Evolutionary conservation across 2,113 vertebrate species (phyloP).

Genomic region (Pithys albifrons): DNA sequence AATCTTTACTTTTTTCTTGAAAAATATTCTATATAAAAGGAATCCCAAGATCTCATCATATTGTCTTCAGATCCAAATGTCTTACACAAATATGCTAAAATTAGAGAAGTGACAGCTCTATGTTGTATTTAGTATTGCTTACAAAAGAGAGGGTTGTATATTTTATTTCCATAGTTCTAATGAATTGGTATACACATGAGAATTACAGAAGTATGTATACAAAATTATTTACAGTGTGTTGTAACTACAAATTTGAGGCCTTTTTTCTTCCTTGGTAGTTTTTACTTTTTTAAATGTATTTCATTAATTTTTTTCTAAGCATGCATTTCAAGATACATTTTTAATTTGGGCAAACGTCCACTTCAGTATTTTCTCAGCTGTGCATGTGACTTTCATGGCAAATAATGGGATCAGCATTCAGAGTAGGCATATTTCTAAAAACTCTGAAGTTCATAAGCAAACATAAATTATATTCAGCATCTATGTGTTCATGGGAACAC

Average conservation of each 20-base stretch:
- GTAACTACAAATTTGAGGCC: not conserved
- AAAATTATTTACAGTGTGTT: not conserved
- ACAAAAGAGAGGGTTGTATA: not conserved
- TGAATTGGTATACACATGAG: not conserved
- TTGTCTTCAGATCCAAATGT: not conserved
- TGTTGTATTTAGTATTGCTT: not conserved
- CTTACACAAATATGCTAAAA: not conserved
- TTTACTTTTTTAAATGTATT: not conserved
- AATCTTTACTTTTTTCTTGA: not conserved
- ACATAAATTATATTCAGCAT: not conserved
- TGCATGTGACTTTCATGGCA: conserved; percentile 40
- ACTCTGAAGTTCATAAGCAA: not conserved
- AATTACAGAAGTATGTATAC: not conserved
- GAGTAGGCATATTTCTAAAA: conserved; percentile 33
- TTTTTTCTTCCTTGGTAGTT: not conserved
- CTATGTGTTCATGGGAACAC: not conserved
- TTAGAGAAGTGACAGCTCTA: not conserved
- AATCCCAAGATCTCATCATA: not conserved
- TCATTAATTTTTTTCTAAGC: not conserved
- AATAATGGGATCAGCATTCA: conserved; percentile 12
- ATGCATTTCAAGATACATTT: conserved; percentile 23
- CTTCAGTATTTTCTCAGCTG: conserved; percentile 63
- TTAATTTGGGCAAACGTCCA: conserved; percentile 41
- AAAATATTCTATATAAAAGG: not conserved
- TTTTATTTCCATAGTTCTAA: not conserved